Evolutionary conservation across 2,797 vertebrate genomes (phyloP).

Genomic region (Emydoidea blandingii): DNA sequence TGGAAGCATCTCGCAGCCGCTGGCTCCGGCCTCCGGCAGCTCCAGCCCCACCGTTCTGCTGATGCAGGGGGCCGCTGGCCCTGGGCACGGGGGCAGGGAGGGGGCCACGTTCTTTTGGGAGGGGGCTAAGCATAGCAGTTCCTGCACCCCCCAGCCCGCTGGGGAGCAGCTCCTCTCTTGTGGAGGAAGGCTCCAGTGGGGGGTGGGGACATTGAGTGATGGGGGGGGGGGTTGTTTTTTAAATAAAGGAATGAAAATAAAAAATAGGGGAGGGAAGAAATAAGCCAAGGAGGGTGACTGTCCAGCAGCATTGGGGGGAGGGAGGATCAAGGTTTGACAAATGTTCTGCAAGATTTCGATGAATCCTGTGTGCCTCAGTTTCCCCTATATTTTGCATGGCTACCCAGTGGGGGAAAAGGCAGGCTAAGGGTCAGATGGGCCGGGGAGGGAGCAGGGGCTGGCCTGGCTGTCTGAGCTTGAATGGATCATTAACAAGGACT

Average conservation of each 20-base stretch:
- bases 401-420: neutral
- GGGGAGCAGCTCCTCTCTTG: no score
- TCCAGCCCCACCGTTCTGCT: neutral
- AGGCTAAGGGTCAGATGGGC: neutral
- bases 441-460: neutral
- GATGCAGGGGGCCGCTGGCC: neutral
- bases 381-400: neutral
- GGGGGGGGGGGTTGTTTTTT: neutral
- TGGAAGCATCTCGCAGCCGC: slow-evolving; percentile 15
- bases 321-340: neutral
- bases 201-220: neutral
- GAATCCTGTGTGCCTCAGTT: neutral
- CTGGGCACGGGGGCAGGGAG: neutral
- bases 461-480: neutral
- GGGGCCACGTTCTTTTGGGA: no score
- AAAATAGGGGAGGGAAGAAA: neutral
- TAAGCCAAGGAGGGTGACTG: neutral
- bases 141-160: neutral
- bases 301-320: neutral
- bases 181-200: neutral
- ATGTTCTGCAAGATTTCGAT: neutral
- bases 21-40: neutral
- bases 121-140: neutral
- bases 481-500: neutral
- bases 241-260: neutral